Conservation (phyloP, 1,140 invertebrate genomes). For the Bombus superbus region DNA sequence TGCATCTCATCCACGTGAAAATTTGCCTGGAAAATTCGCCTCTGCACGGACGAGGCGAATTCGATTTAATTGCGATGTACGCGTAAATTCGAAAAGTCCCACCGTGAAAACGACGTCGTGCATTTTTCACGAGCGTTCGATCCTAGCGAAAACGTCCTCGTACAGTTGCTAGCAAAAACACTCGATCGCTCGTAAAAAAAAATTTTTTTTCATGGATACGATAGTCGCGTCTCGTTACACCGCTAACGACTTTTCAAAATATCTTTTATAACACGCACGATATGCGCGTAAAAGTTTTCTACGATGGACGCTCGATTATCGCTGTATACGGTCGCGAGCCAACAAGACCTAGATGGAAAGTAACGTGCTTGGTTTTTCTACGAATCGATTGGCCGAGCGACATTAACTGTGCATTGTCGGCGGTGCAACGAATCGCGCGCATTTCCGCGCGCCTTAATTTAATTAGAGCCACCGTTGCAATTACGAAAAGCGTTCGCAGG, state of each 20-base stretch:
- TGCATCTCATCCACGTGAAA: slow-evolving; percentile 15
- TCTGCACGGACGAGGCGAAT: background rate
- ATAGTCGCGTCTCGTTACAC: background rate
- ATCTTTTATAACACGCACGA: no score
- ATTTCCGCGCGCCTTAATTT: slow-evolving; percentile 28
- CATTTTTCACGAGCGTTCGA: background rate
- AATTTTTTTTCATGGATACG: no score
- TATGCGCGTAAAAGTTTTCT: background rate
- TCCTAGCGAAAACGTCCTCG: background rate
- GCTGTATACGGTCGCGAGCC: background rate
- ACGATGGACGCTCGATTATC: no score
- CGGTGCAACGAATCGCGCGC: background rate
- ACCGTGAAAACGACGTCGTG: background rate
- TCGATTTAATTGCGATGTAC: slow-evolving; percentile 4
- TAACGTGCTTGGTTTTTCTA: background rate
- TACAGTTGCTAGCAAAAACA: background rate
- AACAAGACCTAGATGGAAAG: background rate
- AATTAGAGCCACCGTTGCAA: slow-evolving; percentile 9
- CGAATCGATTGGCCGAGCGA: background rate
- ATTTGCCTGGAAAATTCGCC: background rate
- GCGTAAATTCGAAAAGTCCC: background rate
- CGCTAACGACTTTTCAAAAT: background rate
- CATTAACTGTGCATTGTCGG: background rate
- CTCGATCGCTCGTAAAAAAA: background rate
- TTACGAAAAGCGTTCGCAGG: slow-evolving; percentile 1